phyloP scores from a whole-genome alignment of 2,113 vertebrate genomes.

The Hassar affinis region DNA sequence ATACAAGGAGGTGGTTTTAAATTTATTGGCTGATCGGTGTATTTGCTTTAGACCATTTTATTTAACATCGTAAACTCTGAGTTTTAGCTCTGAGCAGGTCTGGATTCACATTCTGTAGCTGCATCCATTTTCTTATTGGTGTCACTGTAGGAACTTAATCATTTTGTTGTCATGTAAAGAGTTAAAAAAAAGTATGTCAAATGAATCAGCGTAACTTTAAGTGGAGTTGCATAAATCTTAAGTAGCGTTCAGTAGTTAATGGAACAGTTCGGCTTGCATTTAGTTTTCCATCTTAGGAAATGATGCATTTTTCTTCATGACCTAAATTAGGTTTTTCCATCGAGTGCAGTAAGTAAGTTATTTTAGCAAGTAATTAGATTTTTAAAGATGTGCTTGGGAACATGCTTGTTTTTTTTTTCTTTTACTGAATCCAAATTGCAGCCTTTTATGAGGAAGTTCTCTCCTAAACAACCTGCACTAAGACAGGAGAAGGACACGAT shows the following conservation, averaged over 20 bases:
- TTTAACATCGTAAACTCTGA: background rate
- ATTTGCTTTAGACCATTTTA: background rate
- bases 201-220: background rate
- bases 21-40: no score
- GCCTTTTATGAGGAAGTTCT: background rate
- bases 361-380: slow-evolving; percentile 16
- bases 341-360: background rate
- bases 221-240: background rate
- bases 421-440: background rate
- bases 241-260: background rate
- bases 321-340: background rate
- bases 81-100: background rate
- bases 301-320: background rate
- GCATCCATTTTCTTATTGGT: background rate
- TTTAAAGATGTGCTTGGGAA: background rate
- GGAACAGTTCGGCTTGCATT: slow-evolving; percentile 10
- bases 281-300: slow-evolving; percentile 4
- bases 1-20: no score
- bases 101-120: background rate
- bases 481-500: slow-evolving; percentile 12
- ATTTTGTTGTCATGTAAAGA: background rate
- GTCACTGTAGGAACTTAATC: background rate
- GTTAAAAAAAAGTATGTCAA: slow-evolving; percentile 7
- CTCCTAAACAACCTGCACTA: background rate
- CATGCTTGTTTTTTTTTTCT: background rate